Conservation (phyloP, 2,888 invertebrate species). For the Antheraea assamensis region DNA sequence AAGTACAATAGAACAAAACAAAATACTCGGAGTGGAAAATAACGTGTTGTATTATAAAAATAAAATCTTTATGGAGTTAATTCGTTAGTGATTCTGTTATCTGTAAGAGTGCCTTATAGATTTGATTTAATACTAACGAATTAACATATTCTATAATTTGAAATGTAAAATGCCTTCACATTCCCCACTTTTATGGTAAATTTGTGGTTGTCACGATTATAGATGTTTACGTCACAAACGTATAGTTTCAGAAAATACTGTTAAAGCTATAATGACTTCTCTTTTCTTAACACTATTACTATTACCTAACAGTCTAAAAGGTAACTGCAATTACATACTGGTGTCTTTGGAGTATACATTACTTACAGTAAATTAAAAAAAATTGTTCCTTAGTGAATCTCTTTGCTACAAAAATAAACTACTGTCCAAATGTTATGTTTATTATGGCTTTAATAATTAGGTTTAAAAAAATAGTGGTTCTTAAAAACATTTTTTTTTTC, state of each 20-base stretch:
- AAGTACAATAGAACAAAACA: constrained; percentile 33
- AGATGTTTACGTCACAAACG: not conserved
- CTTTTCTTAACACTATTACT: no score
- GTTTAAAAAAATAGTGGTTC: no score
- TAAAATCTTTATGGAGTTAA: not conserved
- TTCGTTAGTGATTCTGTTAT: not conserved
- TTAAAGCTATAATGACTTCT: not conserved
- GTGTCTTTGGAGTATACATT: no score
- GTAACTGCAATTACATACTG: not conserved
- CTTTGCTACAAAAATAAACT: no score
- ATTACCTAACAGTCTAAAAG: not conserved
- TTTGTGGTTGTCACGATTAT: not conserved
- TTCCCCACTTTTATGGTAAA: not conserved
- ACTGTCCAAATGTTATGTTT: no score
- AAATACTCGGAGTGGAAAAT: constrained; percentile 40
- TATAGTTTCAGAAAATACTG: not conserved
- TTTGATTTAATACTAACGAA: not conserved
- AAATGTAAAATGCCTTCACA: not conserved
- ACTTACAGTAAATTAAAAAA: no score
- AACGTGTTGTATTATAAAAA: constrained; percentile 29
- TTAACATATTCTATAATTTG: not conserved
- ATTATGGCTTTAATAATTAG: no score
- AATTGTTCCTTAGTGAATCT: no score
- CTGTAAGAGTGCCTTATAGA: not conserved
- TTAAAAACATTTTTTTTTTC: no score